phyloP scores from a whole-genome alignment of 92 coral and sea anemone genomes.

The Desmophyllum pertusum region DNA sequence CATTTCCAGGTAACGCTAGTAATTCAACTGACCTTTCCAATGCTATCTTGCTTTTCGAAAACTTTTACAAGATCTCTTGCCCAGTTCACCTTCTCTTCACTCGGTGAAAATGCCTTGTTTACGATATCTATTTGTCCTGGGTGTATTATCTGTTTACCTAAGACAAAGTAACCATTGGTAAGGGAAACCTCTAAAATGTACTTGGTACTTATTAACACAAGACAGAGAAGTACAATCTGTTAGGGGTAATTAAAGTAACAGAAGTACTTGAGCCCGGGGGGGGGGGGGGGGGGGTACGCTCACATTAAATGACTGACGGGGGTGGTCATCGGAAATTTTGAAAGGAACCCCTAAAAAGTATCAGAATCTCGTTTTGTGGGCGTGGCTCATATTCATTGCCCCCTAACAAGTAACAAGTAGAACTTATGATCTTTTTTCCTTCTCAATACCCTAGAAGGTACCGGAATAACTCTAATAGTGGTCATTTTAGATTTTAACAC shows the following conservation, averaged over 20 bases:
- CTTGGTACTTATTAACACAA: neutral
- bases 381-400: too few relatives aligned
- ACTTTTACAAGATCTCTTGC: slow-evolving; percentile 83
- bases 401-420: too few relatives aligned
- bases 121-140: slow-evolving; percentile 92
- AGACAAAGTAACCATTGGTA: neutral
- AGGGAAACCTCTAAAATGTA: neutral
- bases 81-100: slow-evolving; percentile 86
- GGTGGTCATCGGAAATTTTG: too few relatives aligned
- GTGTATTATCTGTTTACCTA: slow-evolving; percentile 96
- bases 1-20: neutral
- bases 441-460: too few relatives aligned
- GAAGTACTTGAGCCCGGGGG: too few relatives aligned
- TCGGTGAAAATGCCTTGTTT: slow-evolving; percentile 93
- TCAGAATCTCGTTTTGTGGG: too few relatives aligned
- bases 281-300: neutral
- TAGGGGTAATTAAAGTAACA: neutral
- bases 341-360: too few relatives aligned
- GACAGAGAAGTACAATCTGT: too few relatives aligned
- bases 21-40: slow-evolving; percentile 78
- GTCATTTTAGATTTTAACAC: too few relatives aligned
- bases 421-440: too few relatives aligned
- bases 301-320: too few relatives aligned
- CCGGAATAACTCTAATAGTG: too few relatives aligned
- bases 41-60: slow-evolving; percentile 85